A percentile compares a stretch with the other conserved stretches of the same genome.
Conservation (phyloP, 2,113 vertebrate species). For the Plecotus auritus region DNA sequence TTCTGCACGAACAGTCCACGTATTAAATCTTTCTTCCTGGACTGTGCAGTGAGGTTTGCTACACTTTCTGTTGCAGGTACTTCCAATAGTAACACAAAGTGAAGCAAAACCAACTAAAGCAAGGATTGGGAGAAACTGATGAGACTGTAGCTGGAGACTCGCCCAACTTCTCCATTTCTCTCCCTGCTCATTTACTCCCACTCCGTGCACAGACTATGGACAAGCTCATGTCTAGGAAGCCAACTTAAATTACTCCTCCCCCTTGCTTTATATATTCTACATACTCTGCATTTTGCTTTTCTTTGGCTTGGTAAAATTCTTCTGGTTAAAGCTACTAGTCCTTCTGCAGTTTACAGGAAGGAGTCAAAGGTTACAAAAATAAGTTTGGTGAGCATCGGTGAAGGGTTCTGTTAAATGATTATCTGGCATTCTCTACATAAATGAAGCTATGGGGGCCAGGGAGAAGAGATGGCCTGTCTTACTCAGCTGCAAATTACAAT, state of each 20-base stretch:
- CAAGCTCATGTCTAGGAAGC: background rate
- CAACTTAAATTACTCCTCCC: background rate
- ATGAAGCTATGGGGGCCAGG: background rate
- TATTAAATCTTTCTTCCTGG: background rate
- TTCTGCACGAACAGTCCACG: background rate
- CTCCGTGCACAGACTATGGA: rapidly evolving
- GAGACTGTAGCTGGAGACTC: too few relatives aligned
- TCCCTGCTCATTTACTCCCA: background rate
- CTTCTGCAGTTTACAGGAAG: background rate
- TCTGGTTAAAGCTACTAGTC: background rate
- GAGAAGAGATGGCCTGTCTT: background rate
- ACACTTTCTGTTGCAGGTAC: background rate
- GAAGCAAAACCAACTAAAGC: background rate
- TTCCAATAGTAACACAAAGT: background rate
- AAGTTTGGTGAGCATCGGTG: background rate
- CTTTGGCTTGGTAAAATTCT: background rate
- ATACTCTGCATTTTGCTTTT: background rate
- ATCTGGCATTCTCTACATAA: background rate
- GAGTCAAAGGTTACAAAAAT: background rate
- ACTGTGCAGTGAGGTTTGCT: background rate
- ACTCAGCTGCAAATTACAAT: background rate
- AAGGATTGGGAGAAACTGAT: background rate
- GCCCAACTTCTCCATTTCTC: background rate
- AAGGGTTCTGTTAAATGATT: background rate
- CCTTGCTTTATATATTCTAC: background rate